Conservation (phyloP, 2,797 vertebrate genomes). For the Moxostoma hubbsi region DNA sequence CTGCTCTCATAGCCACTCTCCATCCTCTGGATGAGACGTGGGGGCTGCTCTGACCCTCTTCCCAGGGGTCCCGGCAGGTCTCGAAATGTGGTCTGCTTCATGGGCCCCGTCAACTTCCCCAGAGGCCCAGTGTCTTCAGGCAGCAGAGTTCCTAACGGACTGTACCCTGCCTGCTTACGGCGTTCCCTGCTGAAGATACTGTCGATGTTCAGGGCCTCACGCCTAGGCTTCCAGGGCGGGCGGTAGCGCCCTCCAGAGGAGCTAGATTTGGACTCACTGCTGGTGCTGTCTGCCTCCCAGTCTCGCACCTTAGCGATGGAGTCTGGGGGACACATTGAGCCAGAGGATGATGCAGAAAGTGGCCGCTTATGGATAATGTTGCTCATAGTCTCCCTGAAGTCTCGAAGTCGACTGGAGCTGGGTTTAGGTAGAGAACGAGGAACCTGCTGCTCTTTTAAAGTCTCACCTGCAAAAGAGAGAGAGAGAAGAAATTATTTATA, state of each 20-base stretch:
- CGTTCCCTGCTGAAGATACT: conserved; percentile 91
- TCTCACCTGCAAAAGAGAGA: conserved; percentile 82
- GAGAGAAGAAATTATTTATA: not conserved
- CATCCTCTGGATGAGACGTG: conserved; percentile 93
- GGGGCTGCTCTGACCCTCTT: conserved; percentile 57
- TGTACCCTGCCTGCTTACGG: conserved; percentile 86
- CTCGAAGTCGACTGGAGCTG: conserved; percentile 82
- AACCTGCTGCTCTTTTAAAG: conserved; percentile 92
- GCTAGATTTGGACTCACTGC: conserved; percentile 88
- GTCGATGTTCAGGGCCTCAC: conserved; percentile 94
- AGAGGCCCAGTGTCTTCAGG: conserved; percentile 54
- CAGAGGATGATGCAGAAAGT: conserved; percentile 74
- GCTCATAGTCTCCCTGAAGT: conserved; percentile 94
- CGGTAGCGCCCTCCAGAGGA: conserved; percentile 83
- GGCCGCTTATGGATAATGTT: conserved; percentile 89
- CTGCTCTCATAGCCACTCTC: conserved; percentile 98
- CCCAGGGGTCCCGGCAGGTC: conserved; percentile 19
- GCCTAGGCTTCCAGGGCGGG: conserved; percentile 90
- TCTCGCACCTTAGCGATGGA: conserved; percentile 66
- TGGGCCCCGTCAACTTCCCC: not conserved
- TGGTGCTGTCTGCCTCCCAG: conserved; percentile 88
- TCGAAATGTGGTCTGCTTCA: conserved; percentile 18
- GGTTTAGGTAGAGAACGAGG: conserved; percentile 86
- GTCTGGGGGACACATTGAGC: conserved; percentile 64
- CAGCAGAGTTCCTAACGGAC: conserved; percentile 74